Conservation (phyloP, 1,140 invertebrate species). For the Bradynema listronoti region DNA sequence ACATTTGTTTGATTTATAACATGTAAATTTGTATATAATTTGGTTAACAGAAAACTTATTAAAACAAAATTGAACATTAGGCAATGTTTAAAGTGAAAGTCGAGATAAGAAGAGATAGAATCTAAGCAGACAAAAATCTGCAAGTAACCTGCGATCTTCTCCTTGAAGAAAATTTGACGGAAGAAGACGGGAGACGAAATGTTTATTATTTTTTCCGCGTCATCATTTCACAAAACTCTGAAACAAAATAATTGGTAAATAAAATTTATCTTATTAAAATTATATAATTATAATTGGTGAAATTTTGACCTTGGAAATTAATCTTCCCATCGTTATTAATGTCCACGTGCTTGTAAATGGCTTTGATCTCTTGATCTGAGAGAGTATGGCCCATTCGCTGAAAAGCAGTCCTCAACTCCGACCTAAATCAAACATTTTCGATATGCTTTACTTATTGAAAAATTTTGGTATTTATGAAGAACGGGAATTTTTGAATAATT, state of each 20-base stretch:
- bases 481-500: background rate
- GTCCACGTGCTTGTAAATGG: constrained; percentile 57
- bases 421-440: constrained; percentile 37
- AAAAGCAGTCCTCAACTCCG: constrained; percentile 55
- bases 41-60: too few relatives aligned
- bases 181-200: too few relatives aligned
- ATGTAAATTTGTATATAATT: too few relatives aligned
- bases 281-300: background rate
- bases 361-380: constrained; percentile 55
- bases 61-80: too few relatives aligned
- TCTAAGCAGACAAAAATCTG: too few relatives aligned
- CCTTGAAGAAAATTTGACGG: too few relatives aligned
- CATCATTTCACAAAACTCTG: constrained; percentile 56
- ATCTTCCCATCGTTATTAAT: constrained; percentile 57
- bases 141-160: too few relatives aligned
- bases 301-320: constrained; percentile 47
- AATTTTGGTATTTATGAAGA: constrained; percentile 8
- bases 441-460: background rate
- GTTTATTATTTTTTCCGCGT: constrained; percentile 41
- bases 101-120: too few relatives aligned
- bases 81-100: too few relatives aligned
- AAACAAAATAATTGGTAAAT: constrained; percentile 19
- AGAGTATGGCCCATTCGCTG: constrained; percentile 55
- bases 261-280: constrained; percentile 7
- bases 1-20: too few relatives aligned